Evolutionary conservation across 1,140 invertebrate species (phyloP).

Genomic region (Plutomurus gul): DNA sequence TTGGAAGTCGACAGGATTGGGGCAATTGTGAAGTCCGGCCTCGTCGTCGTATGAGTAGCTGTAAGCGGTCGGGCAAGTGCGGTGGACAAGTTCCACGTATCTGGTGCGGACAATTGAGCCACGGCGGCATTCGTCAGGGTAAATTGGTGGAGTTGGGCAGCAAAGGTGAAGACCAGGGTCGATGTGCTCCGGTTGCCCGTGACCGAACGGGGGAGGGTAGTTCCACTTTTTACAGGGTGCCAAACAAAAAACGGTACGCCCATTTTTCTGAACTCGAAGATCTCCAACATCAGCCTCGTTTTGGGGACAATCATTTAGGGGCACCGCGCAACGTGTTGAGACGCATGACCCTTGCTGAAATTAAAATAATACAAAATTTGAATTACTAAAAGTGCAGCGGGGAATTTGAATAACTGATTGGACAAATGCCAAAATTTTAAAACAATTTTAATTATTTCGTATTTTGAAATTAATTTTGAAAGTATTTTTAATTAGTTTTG

Average conservation of each 20-base stretch:
- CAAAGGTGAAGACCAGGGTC: conserved; percentile 37
- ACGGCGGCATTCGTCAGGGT: conserved; percentile 20
- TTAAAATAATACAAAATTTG: background rate
- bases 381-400: no score
- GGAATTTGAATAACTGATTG: background rate
- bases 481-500: background rate
- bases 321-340: conserved; percentile 29
- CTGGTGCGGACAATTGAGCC: conserved; percentile 39
- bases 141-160: conserved; percentile 51
- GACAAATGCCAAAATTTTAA: background rate
- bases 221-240: conserved; percentile 53
- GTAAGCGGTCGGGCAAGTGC: conserved; percentile 49
- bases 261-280: conserved; percentile 45
- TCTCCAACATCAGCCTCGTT: conserved; percentile 45
- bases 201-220: conserved; percentile 44
- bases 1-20: conserved; percentile 34
- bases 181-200: conserved; percentile 26
- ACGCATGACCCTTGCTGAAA: conserved; percentile 45
- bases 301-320: conserved; percentile 35
- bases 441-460: background rate
- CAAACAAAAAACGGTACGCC: conserved; percentile 38
- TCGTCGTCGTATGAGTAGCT: conserved; percentile 50
- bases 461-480: background rate
- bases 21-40: conserved; percentile 49
- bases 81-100: conserved; percentile 45